phyloP scores from a whole-genome alignment of 1,140 invertebrate species.

The Caenorhabditis brenneri region DNA sequence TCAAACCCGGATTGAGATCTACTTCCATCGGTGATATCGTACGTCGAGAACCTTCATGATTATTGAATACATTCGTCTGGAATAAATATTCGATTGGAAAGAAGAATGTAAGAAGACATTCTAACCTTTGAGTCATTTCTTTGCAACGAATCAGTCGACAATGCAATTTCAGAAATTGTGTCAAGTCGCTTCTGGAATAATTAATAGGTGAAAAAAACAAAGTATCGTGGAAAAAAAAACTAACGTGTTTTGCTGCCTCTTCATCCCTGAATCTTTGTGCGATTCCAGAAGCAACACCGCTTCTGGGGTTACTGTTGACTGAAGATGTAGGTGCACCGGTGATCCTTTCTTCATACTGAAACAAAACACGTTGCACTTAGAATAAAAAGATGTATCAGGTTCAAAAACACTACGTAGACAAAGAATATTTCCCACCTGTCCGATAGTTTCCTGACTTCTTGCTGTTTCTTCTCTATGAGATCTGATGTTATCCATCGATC shows the following conservation, averaged over 20 bases:
- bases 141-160: constrained; percentile 4
- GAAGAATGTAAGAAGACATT: background rate
- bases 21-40: constrained; percentile 14
- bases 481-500: background rate
- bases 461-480: background rate
- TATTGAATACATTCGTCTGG: constrained; percentile 32
- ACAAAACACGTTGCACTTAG: too few relatives aligned
- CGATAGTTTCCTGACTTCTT: background rate
- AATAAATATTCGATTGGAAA: background rate
- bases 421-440: too few relatives aligned
- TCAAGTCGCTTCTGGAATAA: constrained; percentile 6
- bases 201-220: background rate
- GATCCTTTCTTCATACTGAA: constrained; percentile 23
- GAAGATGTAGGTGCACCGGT: background rate
- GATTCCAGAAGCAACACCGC: background rate
- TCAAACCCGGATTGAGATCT: constrained; percentile 31
- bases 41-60: background rate
- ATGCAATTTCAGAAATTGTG: constrained; percentile 22
- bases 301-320: background rate
- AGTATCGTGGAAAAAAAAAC: background rate
- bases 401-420: too few relatives aligned
- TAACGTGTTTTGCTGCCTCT: background rate
- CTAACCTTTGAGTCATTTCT: constrained; percentile 27
- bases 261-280: constrained; percentile 15
- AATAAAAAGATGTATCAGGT: too few relatives aligned